phyloP scores from a whole-genome alignment of 2,797 vertebrate genomes.

The Furcifer pardalis region DNA sequence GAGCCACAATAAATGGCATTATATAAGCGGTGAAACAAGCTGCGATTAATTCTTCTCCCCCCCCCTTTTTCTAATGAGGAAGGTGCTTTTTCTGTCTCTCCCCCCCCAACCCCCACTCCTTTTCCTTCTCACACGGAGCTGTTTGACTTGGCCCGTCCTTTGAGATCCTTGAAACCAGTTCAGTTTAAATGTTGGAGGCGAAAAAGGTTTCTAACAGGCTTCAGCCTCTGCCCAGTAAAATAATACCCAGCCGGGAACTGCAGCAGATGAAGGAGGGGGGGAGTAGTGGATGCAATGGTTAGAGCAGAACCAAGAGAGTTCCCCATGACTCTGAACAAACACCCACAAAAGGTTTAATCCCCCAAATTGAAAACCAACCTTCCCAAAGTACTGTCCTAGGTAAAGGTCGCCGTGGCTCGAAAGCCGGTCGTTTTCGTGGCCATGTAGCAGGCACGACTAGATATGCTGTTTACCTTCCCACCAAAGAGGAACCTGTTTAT shows the following conservation, averaged over 20 bases:
- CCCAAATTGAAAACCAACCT: too few relatives aligned
- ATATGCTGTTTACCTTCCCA: too few relatives aligned
- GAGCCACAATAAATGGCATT: slow-evolving; percentile 26
- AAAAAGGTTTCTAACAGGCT: slow-evolving; percentile 45
- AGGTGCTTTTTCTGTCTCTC: neutral
- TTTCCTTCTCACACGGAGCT: slow-evolving; percentile 5
- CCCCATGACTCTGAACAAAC: too few relatives aligned
- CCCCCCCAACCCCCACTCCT: too few relatives aligned
- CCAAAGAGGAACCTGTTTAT: too few relatives aligned
- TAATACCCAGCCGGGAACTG: neutral
- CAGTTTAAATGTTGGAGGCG: slow-evolving; percentile 30
- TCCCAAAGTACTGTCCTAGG: too few relatives aligned
- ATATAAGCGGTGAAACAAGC: neutral
- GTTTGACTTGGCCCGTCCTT: slow-evolving; percentile 59
- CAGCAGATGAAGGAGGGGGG: slow-evolving; percentile 21
- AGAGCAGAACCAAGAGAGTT: too few relatives aligned
- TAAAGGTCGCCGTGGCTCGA: too few relatives aligned
- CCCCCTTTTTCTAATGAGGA: neutral
- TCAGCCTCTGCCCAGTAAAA: neutral
- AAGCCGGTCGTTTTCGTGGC: too few relatives aligned
- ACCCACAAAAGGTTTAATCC: too few relatives aligned
- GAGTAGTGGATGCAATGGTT: too few relatives aligned
- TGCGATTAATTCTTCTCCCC: neutral
- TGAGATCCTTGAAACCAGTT: slow-evolving; percentile 39
- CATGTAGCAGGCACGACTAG: too few relatives aligned